phyloP scores from a whole-genome alignment of 2,888 invertebrate species.

The Embidobia sp. region DNA sequence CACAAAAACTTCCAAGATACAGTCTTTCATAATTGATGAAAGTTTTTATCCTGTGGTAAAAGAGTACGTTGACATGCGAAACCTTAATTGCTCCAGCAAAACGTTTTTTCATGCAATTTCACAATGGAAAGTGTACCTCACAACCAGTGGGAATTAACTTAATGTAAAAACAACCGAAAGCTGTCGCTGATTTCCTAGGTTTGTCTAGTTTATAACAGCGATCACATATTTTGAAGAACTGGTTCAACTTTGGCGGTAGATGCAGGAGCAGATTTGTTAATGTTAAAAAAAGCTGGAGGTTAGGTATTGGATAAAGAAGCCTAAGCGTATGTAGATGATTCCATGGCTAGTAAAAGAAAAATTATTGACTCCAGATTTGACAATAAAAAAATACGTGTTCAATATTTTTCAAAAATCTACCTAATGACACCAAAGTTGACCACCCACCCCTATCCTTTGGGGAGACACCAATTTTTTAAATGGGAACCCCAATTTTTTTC shows the following conservation, averaged over 20 bases:
- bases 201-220: slow-evolving; percentile 9
- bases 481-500: too few relatives aligned
- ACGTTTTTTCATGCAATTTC: slow-evolving; percentile 19
- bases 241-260: slow-evolving; percentile 15
- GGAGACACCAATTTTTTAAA: too few relatives aligned
- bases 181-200: slow-evolving; percentile 3
- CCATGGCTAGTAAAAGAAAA: background rate
- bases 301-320: background rate
- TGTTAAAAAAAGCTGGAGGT: background rate
- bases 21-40: slow-evolving; percentile 4
- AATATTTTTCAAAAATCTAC: too few relatives aligned
- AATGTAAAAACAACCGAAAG: slow-evolving; percentile 25
- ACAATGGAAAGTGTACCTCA: slow-evolving; percentile 4
- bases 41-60: slow-evolving; percentile 10
- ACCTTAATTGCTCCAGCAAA: slow-evolving; percentile 2
- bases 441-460: too few relatives aligned
- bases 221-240: slow-evolving; percentile 16
- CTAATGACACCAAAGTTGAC: too few relatives aligned
- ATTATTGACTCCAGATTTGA: too few relatives aligned
- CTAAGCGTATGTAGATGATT: background rate
- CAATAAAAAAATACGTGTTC: too few relatives aligned
- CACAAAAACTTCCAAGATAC: slow-evolving; percentile 11
- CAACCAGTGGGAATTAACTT: slow-evolving; percentile 22
- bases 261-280: background rate
- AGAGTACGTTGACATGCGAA: slow-evolving; percentile 10